Base-by-base conservation (phyloP, 2,888 invertebrate genomes). In the Melanargia galathea region DNA sequence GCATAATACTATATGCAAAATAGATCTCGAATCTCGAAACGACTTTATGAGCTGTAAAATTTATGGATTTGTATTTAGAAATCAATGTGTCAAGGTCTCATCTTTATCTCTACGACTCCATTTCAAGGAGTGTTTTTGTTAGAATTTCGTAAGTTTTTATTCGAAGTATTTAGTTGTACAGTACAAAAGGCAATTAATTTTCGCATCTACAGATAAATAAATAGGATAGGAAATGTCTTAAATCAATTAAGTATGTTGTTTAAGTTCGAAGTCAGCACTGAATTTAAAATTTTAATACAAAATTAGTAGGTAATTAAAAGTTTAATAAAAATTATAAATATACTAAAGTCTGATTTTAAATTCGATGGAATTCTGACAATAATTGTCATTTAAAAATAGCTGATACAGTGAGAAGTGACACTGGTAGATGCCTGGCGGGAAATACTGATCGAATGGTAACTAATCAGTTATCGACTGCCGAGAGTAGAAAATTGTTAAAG, bases 71-170 rank as follows among this genome's bases (percentile, higher is more conserved):
- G 46, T 48, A 24, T 58, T 58, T 58, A 30, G 48, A 58, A 58
- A 58, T 58, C 48, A 46, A 48, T 58, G 46, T 58, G 58, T 58
- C 58, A 58, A 58, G 58, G 58, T 58, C 46, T 24, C 58, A 58
- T 58, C 46, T 35, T 58, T 48, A 58, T 58, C 20, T 35, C n/a
- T 38, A 55, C 58, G 24, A 48, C 48, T 58, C 20, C 7, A 33
- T 51, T 51, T 30, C 57, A 57, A 57, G 56, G 35, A 58, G 33
- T 46, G 10, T 48, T 58, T 58, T 58, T 48, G 43, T 55, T 16
- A 1, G 11, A 11, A 52, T 52, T 52, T 35, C 33, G 20, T 13
- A 52, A 52, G 33, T 7, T 52, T 52, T 52, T 35, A 52, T 20
- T 35, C 18, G 30, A 16, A 49, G 26, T n/a, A 6, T 43, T 48